Conservation (phyloP, 2,888 invertebrate species). For the Quadroppia sp. region DNA sequence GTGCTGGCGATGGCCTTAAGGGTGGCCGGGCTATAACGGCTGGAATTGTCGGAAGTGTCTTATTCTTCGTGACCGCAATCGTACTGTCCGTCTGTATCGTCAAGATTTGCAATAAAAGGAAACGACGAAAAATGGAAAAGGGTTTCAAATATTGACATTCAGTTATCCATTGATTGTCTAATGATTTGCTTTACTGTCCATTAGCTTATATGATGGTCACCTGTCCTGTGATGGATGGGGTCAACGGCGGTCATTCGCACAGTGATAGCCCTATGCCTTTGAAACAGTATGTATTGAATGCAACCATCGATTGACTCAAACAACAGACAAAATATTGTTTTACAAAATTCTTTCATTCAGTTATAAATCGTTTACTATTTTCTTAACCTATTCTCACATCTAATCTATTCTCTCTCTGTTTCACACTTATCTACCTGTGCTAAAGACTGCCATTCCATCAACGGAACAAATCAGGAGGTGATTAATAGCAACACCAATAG, state of each 20-base stretch:
- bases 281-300: constrained; percentile 74
- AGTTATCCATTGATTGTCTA: neutral
- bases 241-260: constrained; percentile 71
- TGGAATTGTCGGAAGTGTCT: constrained; percentile 90
- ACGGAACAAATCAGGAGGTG: constrained; percentile 33
- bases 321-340: no score
- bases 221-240: constrained; percentile 87
- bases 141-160: constrained; percentile 58
- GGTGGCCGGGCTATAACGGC: constrained; percentile 66
- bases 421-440: constrained; percentile 9
- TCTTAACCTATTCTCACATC: no score
- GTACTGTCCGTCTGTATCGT: constrained; percentile 95
- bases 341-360: no score
- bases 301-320: no score
- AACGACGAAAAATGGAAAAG: constrained; percentile 95
- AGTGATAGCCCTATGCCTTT: constrained; percentile 87
- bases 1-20: constrained; percentile 33
- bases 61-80: constrained; percentile 96
- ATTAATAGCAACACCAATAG: constrained; percentile 17
- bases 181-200: constrained; percentile 54
- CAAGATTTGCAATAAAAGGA: constrained; percentile 95
- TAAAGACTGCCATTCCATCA: constrained; percentile 20
- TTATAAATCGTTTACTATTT: no score
- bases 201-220: constrained; percentile 98
- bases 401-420: no score